A percentile compares a stretch with the other conserved stretches of the same genome.
phyloP scores from a whole-genome alignment of 2,113 vertebrate species.

The Archocentrus centrarchus region DNA sequence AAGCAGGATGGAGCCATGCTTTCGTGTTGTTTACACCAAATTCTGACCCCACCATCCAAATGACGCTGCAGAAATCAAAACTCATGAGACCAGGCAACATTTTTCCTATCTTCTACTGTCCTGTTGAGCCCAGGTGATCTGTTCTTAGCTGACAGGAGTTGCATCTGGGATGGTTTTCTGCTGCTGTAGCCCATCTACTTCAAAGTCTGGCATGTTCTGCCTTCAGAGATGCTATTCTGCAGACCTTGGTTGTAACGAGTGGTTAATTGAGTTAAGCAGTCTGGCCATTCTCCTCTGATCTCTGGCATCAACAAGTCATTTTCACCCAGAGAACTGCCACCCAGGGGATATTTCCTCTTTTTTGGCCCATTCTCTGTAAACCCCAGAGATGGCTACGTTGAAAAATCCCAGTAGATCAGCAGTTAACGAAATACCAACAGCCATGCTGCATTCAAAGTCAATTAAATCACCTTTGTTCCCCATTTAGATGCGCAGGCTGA shows the following conservation, averaged over 20 bases:
- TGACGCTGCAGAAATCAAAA: not conserved
- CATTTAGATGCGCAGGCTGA: not conserved
- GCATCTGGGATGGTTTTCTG: not conserved
- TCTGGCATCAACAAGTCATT: not conserved
- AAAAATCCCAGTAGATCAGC: not conserved
- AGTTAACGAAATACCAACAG: not conserved
- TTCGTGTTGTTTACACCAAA: not conserved
- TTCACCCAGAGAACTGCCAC: no score
- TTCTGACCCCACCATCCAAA: not conserved
- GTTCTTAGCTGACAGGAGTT: not conserved
- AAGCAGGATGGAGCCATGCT: not conserved
- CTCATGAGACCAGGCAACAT: no score
- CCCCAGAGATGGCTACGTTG: not conserved
- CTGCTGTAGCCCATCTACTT: not conserved
- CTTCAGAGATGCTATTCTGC: not conserved
- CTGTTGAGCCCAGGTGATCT: not conserved
- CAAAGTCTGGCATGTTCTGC: not conserved
- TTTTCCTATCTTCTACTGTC: no score
- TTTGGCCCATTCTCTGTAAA: not conserved
- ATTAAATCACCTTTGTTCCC: not conserved
- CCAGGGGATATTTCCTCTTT: not conserved
- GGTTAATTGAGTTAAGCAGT: not conserved
- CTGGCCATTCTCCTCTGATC: no score
- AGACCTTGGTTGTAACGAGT: not conserved
- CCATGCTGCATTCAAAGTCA: not conserved